Evolutionary conservation across 2,797 vertebrate species (phyloP), one percentile per base, ranked within the genome.

Genomic region (Girardinus metallicus): DNA sequence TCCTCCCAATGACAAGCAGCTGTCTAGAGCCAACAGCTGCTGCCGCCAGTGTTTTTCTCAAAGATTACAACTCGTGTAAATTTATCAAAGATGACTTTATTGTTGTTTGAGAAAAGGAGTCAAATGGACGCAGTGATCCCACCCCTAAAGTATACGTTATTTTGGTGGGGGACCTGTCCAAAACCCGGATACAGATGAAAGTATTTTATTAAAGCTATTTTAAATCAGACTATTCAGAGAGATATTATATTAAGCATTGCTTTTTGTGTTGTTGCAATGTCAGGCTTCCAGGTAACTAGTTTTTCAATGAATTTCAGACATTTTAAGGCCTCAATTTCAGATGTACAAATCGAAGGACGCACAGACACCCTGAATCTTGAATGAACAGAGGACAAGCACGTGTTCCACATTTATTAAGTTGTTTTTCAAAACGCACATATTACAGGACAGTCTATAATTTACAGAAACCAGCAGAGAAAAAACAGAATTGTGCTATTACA

Each of bases 401-500:
- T 89, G 89, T 83, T 91, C 87, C 84, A 91, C 80, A 91, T 94
- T 94, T 95, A 93, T 94, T 94, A 79, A 85, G 87, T 84, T 51
- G 81, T 41, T 83, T 86, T 84, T 76, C 75, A 87, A 94, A 92
- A 90, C 75, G 72, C 84, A 92, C 83, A 88, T 82, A 87, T 88
- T 64, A 88, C 85, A 89, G 84, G 78, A 90, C 83, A 92, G 92
- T 86, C 86, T 91, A 88, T 44, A 83, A 91, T 88, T 88, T 84
- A 93, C 92, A 94, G 81, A 93, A 91, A 91, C 83, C 80, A 89
- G 88, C 85, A 92, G 80, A 90, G 88, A 92, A 66, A 88, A 79
- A 84, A 87, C 85, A 83, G 83, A 92, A 89, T 88, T 90, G 92
- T 95, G 94, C 57, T 83, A 87, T 93, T 95, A 95, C 89, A 92